Percentiles rank a stretch among this genome's conserved stretches.
phyloP scores from a whole-genome alignment of 2,888 invertebrate species.

The Cosmia pyralina region DNA sequence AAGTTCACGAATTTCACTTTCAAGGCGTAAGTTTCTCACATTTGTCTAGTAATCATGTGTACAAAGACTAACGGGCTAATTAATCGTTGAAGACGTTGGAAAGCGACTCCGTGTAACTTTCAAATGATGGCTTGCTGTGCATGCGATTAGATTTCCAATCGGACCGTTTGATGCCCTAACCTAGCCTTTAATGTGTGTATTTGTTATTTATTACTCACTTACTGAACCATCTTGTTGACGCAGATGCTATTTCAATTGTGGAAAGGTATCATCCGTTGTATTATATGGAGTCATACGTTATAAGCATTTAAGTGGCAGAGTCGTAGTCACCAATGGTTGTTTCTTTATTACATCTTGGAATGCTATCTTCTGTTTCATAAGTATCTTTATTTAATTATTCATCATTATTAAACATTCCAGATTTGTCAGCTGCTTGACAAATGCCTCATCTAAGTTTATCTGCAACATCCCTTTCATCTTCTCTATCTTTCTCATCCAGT shows the following conservation, averaged over 20 bases:
- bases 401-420: neutral
- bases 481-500: neutral
- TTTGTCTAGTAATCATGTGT: constrained; percentile 57
- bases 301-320: neutral
- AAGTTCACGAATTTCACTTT: constrained; percentile 54
- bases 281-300: neutral
- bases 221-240: constrained; percentile 36
- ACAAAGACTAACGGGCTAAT: constrained; percentile 73
- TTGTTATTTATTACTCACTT: constrained; percentile 53
- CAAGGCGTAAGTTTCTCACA: constrained; percentile 51
- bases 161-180: constrained; percentile 64
- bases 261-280: constrained; percentile 9
- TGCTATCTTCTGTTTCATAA: neutral
- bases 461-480: neutral
- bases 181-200: constrained; percentile 50
- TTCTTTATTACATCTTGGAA: neutral
- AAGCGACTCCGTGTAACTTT: constrained; percentile 71
- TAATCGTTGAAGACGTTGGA: constrained; percentile 72
- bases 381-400: neutral
- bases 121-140: constrained; percentile 68
- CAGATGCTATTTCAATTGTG: constrained; percentile 34
- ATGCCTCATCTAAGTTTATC: neutral
- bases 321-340: neutral
- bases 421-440: neutral
- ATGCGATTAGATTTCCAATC: constrained; percentile 73